phyloP scores from a whole-genome alignment of 2,797 vertebrate species.

The Acipenser transmontanus region DNA sequence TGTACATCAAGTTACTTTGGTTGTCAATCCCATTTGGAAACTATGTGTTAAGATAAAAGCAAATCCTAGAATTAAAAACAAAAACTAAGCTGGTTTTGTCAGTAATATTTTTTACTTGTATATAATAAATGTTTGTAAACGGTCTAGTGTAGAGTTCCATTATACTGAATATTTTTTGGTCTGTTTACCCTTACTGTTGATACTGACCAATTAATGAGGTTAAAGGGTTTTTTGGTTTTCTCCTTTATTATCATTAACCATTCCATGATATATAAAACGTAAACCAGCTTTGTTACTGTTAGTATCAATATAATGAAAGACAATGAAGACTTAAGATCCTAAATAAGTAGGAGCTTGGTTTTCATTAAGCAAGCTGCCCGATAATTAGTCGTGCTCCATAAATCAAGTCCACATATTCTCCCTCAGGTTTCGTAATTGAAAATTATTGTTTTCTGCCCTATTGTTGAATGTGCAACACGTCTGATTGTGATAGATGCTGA shows the following conservation, averaged over 20 bases:
- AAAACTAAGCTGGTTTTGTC: too few species aligned
- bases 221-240: constrained; percentile 11
- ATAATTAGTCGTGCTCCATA: constrained; percentile 95
- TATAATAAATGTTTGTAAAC: too few species aligned
- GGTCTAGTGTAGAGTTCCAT: too few species aligned
- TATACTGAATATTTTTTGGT: too few species aligned
- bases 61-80: too few species aligned
- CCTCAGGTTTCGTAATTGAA: constrained; percentile 93
- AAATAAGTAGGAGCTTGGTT: constrained; percentile 74
- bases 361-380: constrained; percentile 77
- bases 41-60: too few species aligned
- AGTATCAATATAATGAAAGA: constrained; percentile 52
- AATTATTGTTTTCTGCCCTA: constrained; percentile 79
- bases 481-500: constrained; percentile 87
- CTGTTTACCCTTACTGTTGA: too few species aligned
- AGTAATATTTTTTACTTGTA: too few species aligned
- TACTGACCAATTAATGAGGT: not conserved
- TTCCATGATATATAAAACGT: constrained; percentile 40
- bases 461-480: constrained; percentile 73
- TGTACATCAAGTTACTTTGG: too few species aligned
- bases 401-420: constrained; percentile 90
- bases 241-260: constrained; percentile 40
- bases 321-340: constrained; percentile 73
- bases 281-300: constrained; percentile 30
- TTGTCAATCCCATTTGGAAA: too few species aligned